phyloP scores from a whole-genome alignment of 30 jellyfish, hydroid and myxozoan species.

The Sanderia malayensis region DNA sequence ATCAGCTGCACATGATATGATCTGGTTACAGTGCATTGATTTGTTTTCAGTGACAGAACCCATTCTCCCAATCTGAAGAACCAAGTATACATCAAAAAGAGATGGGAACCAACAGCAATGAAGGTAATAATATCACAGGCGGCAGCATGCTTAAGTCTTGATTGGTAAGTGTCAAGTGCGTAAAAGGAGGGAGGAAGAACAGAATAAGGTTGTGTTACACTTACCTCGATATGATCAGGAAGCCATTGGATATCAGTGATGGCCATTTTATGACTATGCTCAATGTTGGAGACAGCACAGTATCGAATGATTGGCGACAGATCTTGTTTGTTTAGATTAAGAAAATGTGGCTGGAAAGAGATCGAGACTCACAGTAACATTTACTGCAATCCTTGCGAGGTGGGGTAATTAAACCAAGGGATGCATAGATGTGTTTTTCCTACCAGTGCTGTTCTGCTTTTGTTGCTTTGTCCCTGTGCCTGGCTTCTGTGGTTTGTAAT shows the following conservation, averaged over 20 bases:
- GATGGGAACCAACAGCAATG: too few species aligned
- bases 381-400: too few species aligned
- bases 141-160: too few species aligned
- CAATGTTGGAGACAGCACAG: constrained; percentile 97
- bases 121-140: too few species aligned
- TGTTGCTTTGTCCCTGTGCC: constrained; percentile 63
- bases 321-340: constrained; percentile 60
- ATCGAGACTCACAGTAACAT: too few species aligned
- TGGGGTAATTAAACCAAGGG: too few species aligned
- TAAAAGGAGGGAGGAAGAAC: too few species aligned
- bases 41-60: constrained; percentile 76
- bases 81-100: not conserved
- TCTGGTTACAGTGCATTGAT: constrained; percentile 58
- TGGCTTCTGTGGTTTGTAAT: constrained; percentile 70
- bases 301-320: constrained; percentile 84
- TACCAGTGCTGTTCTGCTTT: constrained; percentile 64
- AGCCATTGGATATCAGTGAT: constrained; percentile 87
- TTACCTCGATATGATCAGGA: constrained; percentile 94
- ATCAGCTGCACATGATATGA: constrained; percentile 76
- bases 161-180: too few species aligned
- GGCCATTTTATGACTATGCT: constrained; percentile 88
- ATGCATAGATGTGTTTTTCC: too few species aligned
- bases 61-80: constrained; percentile 62
- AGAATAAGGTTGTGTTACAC: too few species aligned
- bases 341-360: constrained; percentile 81